phyloP scores from a whole-genome alignment of 1,140 invertebrate species.

The Cotesia typhae region DNA sequence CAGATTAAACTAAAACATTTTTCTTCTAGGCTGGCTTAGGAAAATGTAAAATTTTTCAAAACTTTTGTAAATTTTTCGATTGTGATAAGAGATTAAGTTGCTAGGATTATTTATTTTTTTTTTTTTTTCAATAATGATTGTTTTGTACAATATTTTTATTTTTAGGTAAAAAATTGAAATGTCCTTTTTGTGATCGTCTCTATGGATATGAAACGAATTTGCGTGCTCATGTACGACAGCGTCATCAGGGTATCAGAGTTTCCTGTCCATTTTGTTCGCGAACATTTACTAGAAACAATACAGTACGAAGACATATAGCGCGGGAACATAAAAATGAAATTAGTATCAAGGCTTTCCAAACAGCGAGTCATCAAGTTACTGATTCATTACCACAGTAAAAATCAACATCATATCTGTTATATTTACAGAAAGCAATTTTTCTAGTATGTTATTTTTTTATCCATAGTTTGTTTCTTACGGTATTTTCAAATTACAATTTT shows the following conservation, averaged over 20 bases:
- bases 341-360: conserved; percentile 74
- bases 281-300: conserved; percentile 93
- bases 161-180: conserved; percentile 87
- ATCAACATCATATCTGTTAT: conserved; percentile 10
- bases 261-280: conserved; percentile 87
- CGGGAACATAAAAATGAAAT: conserved; percentile 84
- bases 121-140: not conserved
- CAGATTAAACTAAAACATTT: too few relatives aligned
- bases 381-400: conserved; percentile 60
- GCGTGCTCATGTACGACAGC: conserved; percentile 86
- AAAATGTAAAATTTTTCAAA: too few relatives aligned
- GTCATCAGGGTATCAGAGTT: conserved; percentile 88
- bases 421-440: conserved; percentile 7
- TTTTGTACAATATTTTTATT: conserved; percentile 16
- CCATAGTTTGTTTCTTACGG: not conserved
- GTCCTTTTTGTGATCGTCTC: conserved; percentile 89
- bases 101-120: too few relatives aligned
- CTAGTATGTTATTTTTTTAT: conserved; percentile 7
- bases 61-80: too few relatives aligned
- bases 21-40: too few relatives aligned
- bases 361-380: conserved; percentile 63
- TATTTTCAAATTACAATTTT: not conserved
- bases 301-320: conserved; percentile 85
- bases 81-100: too few relatives aligned
- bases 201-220: conserved; percentile 93